A percentile compares a stretch with the other conserved stretches of the same genome.
Conservation (phyloP, 2,888 invertebrate genomes). For the Magallana nippona region DNA sequence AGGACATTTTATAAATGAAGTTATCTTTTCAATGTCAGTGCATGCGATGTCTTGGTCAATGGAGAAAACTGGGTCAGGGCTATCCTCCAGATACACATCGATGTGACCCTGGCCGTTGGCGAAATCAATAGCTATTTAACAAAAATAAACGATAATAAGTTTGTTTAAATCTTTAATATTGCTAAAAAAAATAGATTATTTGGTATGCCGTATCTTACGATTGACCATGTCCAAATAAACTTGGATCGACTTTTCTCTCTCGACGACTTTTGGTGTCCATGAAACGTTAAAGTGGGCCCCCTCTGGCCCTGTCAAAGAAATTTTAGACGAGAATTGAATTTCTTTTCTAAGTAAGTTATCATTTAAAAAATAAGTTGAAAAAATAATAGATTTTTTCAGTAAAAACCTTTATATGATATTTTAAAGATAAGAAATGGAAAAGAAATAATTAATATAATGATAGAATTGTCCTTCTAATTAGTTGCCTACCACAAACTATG, state of each 20-base stretch:
- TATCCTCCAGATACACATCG: constrained; percentile 22
- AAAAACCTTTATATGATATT: not conserved
- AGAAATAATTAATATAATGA: no score
- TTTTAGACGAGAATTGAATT: no score
- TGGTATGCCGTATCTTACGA: not conserved
- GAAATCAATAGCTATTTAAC: constrained; percentile 22
- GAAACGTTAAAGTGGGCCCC: not conserved
- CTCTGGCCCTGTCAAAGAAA: not conserved
- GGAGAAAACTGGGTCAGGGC: constrained; percentile 23
- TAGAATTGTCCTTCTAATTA: not conserved
- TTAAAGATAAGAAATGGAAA: no score
- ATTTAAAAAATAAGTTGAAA: no score
- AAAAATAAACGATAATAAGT: not conserved
- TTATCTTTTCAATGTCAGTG: not conserved
- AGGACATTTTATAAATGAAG: no score
- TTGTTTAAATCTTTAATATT: not conserved
- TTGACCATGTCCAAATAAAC: not conserved
- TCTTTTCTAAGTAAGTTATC: no score
- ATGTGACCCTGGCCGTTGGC: not conserved
- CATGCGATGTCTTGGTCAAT: constrained; percentile 16
- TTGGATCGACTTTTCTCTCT: not conserved
- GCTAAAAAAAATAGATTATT: not conserved
- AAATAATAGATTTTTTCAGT: no score
- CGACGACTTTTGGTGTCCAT: not conserved
- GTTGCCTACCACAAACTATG: not conserved